Conservation (phyloP, 2,797 vertebrate species). For the Sarcophilus harrisii region DNA sequence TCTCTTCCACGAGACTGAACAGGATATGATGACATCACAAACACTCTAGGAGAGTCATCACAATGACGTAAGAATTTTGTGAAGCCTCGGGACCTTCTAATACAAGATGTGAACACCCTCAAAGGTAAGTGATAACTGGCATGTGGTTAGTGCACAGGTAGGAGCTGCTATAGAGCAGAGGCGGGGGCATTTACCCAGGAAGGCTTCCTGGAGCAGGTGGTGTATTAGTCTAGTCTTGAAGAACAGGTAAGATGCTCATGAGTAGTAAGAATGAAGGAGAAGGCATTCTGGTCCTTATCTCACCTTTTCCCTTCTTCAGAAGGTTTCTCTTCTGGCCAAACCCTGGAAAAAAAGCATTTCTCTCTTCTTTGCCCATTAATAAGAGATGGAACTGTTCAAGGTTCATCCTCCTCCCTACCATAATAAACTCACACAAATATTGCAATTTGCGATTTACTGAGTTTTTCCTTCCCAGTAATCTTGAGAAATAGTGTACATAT, state of each 20-base stretch:
- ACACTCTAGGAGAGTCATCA: constrained; percentile 57
- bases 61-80: constrained; percentile 63
- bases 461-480: neutral
- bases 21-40: constrained; percentile 50
- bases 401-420: neutral
- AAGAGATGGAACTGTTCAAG: neutral
- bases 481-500: neutral
- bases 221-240: neutral
- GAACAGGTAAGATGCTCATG: neutral
- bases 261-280: neutral
- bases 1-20: neutral
- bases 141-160: neutral
- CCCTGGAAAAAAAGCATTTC: neutral
- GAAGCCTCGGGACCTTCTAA: neutral
- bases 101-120: neutral
- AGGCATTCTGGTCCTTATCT: neutral
- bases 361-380: neutral
- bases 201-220: constrained; percentile 4
- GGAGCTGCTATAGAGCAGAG: neutral
- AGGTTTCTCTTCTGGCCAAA: neutral
- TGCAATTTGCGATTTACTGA: neutral
- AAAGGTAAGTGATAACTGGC: neutral
- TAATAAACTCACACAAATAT: neutral
- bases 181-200: neutral
- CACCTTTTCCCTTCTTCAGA: neutral